Conservation (phyloP, 2,113 vertebrate species). For the Halcyon senegalensis region DNA sequence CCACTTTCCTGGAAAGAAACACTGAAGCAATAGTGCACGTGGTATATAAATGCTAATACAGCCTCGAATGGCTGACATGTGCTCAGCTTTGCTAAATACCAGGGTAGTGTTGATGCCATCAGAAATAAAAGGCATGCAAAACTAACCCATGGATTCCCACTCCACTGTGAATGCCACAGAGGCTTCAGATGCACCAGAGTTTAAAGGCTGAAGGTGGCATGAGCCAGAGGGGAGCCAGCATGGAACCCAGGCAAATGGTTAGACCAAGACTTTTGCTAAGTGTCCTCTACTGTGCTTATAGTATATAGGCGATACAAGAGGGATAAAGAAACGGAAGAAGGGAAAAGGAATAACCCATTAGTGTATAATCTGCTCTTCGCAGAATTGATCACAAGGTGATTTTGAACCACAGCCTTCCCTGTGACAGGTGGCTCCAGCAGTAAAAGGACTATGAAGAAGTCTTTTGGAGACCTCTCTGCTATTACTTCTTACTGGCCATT, state of each 20-base stretch:
- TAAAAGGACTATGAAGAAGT: neutral
- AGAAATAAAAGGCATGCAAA: neutral
- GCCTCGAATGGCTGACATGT: neutral
- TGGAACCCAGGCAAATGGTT: neutral
- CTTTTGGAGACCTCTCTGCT: neutral
- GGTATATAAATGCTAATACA: neutral
- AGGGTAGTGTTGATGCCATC: neutral
- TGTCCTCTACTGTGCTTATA: neutral
- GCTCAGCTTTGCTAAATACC: neutral
- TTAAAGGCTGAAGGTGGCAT: neutral
- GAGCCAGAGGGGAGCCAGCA: neutral
- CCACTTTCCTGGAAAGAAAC: neutral
- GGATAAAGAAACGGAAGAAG: neutral
- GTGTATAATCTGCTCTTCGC: neutral
- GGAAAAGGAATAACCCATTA: neutral
- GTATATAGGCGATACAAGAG: neutral
- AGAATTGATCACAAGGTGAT: neutral
- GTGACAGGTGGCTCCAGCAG: neutral
- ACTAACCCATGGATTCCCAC: neutral
- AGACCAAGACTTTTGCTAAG: neutral
- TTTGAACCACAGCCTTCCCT: neutral
- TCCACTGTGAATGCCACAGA: rapidly evolving
- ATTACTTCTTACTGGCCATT: neutral
- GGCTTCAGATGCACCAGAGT: neutral
- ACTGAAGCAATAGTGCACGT: rapidly evolving